These are phyloP conservation scores for Scaptomyza pallida DNA, from an alignment of 1,140 invertebrate genomes.

Conservation along the genomic window DNA sequence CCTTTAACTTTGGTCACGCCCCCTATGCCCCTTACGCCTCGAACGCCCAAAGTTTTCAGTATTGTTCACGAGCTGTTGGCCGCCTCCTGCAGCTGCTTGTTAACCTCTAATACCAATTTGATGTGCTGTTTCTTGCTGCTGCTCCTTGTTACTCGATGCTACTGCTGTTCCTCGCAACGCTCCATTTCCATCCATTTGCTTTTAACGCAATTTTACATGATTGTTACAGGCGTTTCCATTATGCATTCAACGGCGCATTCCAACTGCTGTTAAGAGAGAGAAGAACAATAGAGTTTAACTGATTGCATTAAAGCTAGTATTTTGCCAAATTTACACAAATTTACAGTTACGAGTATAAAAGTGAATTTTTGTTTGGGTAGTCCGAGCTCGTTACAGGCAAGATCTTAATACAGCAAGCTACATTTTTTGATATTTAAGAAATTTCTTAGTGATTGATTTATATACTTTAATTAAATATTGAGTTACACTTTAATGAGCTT, in stretches of 20 bases:
- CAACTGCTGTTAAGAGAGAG: constrained; percentile 21
- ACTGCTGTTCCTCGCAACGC: background rate
- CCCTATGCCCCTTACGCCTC: constrained; percentile 48
- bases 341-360: too few species aligned
- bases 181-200: constrained; percentile 53
- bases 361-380: too few species aligned
- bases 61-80: constrained; percentile 25
- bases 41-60: constrained; percentile 9
- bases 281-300: constrained; percentile 35
- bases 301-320: constrained; percentile 17
- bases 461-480: too few species aligned
- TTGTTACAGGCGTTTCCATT: constrained; percentile 74
- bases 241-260: constrained; percentile 24
- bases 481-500: too few species aligned
- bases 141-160: background rate
- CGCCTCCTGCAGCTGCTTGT: constrained; percentile 35
- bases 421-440: too few species aligned
- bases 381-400: too few species aligned
- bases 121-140: constrained; percentile 57
- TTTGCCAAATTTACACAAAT: background rate
- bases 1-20: constrained; percentile 29
- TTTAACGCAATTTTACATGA: constrained; percentile 75
- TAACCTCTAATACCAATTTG: constrained; percentile 75
- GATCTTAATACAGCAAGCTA: too few species aligned
- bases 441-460: too few species aligned